These are phyloP conservation scores for Aradus depressus DNA, from an alignment of 2,888 invertebrate genomes.

Conservation along the genomic window DNA sequence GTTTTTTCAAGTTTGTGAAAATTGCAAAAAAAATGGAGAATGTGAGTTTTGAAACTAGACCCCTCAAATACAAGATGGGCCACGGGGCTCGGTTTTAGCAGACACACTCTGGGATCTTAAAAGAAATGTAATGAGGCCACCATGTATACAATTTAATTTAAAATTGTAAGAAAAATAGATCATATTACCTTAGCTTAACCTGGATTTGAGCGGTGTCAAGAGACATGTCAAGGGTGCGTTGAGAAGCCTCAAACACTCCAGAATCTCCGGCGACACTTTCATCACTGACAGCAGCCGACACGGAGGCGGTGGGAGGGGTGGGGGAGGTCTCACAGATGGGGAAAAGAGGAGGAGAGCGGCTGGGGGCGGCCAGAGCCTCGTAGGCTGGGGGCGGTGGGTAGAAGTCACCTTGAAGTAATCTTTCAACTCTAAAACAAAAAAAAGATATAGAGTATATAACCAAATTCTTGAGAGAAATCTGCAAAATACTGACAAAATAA, in stretches of 20 bases:
- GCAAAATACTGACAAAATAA: too few relatives aligned
- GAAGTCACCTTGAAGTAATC: slow-evolving; percentile 63
- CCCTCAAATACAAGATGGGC: too few relatives aligned
- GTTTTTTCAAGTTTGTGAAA: too few relatives aligned
- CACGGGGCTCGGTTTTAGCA: too few relatives aligned
- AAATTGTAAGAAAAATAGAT: slow-evolving; percentile 8
- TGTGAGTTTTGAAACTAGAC: too few relatives aligned
- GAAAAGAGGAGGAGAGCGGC: slow-evolving; percentile 51
- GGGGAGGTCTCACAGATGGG: slow-evolving; percentile 80
- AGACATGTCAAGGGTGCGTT: slow-evolving; percentile 39
- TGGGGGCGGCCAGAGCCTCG: slow-evolving; percentile 44
- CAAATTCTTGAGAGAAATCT: background rate
- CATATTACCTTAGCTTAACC: slow-evolving; percentile 58
- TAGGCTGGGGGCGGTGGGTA: slow-evolving; percentile 44
- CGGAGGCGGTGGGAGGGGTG: slow-evolving; percentile 43
- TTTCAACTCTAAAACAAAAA: slow-evolving; percentile 43
- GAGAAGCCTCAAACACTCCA: slow-evolving; percentile 79
- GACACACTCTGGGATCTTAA: too few relatives aligned
- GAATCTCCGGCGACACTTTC: slow-evolving; percentile 95
- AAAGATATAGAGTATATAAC: background rate
- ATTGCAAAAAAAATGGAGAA: too few relatives aligned
- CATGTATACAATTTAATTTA: too few relatives aligned
- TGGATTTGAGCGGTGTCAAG: slow-evolving; percentile 86
- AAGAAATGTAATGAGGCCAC: background rate
- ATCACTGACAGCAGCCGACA: slow-evolving; percentile 92